A percentile compares a stretch with the other conserved stretches of the same genome.
Evolutionary conservation across 2,888 invertebrate species (phyloP).

Genomic region (Glaucopsyche alexis): DNA sequence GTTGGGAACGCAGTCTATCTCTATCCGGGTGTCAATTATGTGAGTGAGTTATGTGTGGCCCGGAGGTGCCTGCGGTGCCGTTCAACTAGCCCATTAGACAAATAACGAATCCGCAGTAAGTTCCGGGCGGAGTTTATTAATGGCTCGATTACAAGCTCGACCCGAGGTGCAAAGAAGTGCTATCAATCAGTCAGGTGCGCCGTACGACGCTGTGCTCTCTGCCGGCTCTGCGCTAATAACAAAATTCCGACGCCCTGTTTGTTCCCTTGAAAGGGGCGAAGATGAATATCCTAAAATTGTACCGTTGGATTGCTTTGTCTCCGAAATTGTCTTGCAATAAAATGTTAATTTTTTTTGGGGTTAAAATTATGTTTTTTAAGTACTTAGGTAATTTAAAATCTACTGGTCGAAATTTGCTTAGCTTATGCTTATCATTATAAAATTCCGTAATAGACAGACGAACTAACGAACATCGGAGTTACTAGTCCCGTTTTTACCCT

Average conservation of each 20-base stretch:
- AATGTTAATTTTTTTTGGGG: slow-evolving; percentile 1
- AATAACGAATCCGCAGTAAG: slow-evolving; percentile 77
- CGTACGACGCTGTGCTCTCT: slow-evolving; percentile 67
- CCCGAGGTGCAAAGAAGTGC: slow-evolving; percentile 79
- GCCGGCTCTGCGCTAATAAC: slow-evolving; percentile 78
- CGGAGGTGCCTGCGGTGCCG: slow-evolving; percentile 25
- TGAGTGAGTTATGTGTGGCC: slow-evolving; percentile 21
- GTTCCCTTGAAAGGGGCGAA: slow-evolving; percentile 75
- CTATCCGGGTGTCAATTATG: slow-evolving; percentile 25
- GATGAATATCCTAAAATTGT: slow-evolving; percentile 62
- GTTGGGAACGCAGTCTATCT: slow-evolving; percentile 33
- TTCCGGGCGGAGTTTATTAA: slow-evolving; percentile 79
- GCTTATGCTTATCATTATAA: too few relatives aligned
- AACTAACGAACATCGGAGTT: too few relatives aligned
- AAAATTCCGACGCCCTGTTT: slow-evolving; percentile 78
- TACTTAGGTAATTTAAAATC: too few relatives aligned
- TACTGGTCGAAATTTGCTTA: too few relatives aligned
- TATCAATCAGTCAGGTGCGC: slow-evolving; percentile 80
- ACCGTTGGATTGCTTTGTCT: slow-evolving; percentile 49
- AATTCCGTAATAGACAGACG: too few relatives aligned
- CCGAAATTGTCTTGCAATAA: slow-evolving; percentile 22
- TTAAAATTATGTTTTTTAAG: background rate
- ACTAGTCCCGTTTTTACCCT: too few relatives aligned
- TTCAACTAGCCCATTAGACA: slow-evolving; percentile 71
- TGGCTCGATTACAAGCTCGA: slow-evolving; percentile 80